Evolutionary conservation across 1,140 invertebrate genomes (phyloP), one percentile per base, ranked within the genome.

Genomic region (Leptinotarsa defecta): DNA sequence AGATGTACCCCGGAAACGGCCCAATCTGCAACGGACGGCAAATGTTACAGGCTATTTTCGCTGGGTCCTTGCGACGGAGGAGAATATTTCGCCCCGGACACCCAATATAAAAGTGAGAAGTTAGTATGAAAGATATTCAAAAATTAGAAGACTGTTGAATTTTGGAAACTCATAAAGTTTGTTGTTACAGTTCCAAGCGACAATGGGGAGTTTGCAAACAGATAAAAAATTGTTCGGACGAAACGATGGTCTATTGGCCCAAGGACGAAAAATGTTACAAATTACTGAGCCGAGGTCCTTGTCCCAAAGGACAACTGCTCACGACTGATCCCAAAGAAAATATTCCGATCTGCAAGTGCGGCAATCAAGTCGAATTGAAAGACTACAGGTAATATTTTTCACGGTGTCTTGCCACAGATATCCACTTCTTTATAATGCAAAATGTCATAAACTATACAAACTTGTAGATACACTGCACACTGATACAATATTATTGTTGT

Each of bases 1-100:
- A 89, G 91, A 70, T 94, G 93, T 85, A 93, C 93, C 1, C 93
- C 94, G 0, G 91, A 92, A 63, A 92, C 91, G 0, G 92, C 92
- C 0, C 90, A 92, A 71, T 85, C 90, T 34, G 87, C 87, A 15
- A 84, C 85, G 52, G 84, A 89, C 4, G 88, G 87, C 19, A 82
- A 83, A 48, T 95, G 94, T 81, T 89, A 94, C 86, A 87, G 88
- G 71, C 88, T 94, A 62, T 94, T 92, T 79, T 89, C 91, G 22
- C 86, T 85, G 70, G 93, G 92, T 0, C 92, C 93, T 0, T 95
- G 94, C 80, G 83, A 89, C 1, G 80, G 84, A 4, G 91, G 91
- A n/a, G 89, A 92, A 77, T 94, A 91, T 85, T 93, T 94, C 81
- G 89, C 90, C 3, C 92, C 93, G 11, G 88, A 92, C 67, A 77